These are phyloP conservation scores for Drosophila vallismaia DNA, from an alignment of 2,888 invertebrate genomes.

Conservation along the genomic window DNA sequence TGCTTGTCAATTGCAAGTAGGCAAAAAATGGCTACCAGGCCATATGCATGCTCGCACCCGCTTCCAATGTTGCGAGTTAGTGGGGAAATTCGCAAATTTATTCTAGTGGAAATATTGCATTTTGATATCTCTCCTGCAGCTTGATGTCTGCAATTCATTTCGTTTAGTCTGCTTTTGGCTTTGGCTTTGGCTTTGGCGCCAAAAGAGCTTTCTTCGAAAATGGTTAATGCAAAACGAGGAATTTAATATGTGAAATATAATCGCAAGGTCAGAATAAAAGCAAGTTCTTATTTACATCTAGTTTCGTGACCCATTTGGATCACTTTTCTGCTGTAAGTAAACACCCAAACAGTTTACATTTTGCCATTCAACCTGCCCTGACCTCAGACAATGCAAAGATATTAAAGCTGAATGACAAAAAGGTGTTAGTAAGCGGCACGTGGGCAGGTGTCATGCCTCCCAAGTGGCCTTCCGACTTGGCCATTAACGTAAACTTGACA, in stretches of 20 bases:
- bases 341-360: constrained; percentile 2
- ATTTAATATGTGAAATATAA: too few species aligned
- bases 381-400: constrained; percentile 6
- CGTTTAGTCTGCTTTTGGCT: constrained; percentile 9
- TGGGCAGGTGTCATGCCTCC: constrained; percentile 25
- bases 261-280: too few species aligned
- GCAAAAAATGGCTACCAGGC: constrained; percentile 24
- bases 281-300: neutral
- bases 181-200: constrained; percentile 2
- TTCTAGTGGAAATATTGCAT: constrained; percentile 67
- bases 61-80: constrained; percentile 15
- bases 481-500: constrained; percentile 75
- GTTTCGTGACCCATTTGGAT: neutral
- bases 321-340: neutral
- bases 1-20: constrained; percentile 73
- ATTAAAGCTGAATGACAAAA: neutral
- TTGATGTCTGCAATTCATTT: constrained; percentile 34
- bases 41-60: constrained; percentile 31
- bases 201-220: neutral
- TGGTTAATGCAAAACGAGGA: neutral
- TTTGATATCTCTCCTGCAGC: constrained; percentile 50
- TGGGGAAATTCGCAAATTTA: constrained; percentile 56
- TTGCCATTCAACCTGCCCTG: constrained; percentile 52
- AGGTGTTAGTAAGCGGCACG: constrained; percentile 13
- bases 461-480: constrained; percentile 64